Evolutionary conservation across 2,797 vertebrate genomes (phyloP), one percentile per base, ranked within the genome.

Genomic region (Psittacula derbiana): DNA sequence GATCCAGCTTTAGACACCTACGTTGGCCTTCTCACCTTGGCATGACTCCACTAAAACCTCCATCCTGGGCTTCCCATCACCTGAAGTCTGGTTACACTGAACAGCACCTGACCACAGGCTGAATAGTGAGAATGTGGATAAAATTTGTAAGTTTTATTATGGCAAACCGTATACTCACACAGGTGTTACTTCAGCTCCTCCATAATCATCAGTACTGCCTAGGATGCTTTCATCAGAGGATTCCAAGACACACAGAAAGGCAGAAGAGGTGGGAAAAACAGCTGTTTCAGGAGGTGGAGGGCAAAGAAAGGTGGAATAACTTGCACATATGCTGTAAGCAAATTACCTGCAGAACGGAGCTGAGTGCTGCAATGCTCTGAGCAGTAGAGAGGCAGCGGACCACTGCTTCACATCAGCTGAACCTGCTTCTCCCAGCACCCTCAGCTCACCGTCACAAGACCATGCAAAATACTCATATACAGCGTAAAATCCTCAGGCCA

Each of bases 51-150:
- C 55, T 30, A 11, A 90, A 74, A 55, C 17, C 60, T 61, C 44
- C 12, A 6, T 40, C 44, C 2, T 3, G 33, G 47, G 9, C 57
- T 88, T 80, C 66, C 23, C 27, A 3, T 53, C 52, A 11, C 49
- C 40, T 57, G 41, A 38, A 88, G 67, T 12, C 43, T 52, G 10
- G 0, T n/a, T 55, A 20, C 20, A 21, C 40, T 11, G 24, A 52
- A 12, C 3, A 33, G 11, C 27, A 1, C 31, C 41, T 57, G 52
- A 36, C 31, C 24, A n/a, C 0, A 0, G 47, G 23, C 47, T 76
- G n/a, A 65, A 52, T 52, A 40, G 20, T 65, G 38, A 78, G 90
- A 69, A 76, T 6, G 10, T 31, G 33, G 16, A 36, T 49, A 52
- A 36, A 85, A 86, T 33, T 1, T n/a, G 0, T 7, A 67, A 36